Evolutionary conservation across 2,888 invertebrate species (phyloP).

Genomic region (Sarcophaga carnaria): DNA sequence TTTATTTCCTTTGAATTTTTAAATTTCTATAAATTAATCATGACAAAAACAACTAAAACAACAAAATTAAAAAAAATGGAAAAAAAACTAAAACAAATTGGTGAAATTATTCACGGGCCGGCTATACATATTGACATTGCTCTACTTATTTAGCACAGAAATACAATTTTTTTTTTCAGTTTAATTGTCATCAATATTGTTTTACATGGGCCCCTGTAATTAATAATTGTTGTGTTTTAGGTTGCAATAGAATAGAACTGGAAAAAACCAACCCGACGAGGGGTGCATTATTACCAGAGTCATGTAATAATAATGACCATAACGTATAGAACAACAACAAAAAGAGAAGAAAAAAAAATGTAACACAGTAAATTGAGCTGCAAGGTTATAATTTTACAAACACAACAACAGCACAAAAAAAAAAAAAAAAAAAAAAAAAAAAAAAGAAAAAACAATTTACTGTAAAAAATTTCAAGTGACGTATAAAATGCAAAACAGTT

Average conservation of each 20-base stretch:
- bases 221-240: constrained; percentile 35
- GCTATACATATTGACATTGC: constrained; percentile 7
- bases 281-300: not conserved
- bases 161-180: constrained; percentile 31
- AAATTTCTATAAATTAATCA: not conserved
- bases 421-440: too few relatives aligned
- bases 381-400: not conserved
- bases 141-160: constrained; percentile 5
- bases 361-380: not conserved
- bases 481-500: too few relatives aligned
- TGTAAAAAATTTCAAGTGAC: too few relatives aligned
- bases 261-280: not conserved
- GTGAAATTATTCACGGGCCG: not conserved
- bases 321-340: not conserved
- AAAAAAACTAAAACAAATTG: not conserved
- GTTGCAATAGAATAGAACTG: not conserved
- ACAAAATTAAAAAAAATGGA: not conserved
- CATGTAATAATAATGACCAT: not conserved
- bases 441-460: too few relatives aligned
- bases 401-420: too few relatives aligned
- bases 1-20: constrained; percentile 53
- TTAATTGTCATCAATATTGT: constrained; percentile 67
- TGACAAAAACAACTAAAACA: too few relatives aligned
- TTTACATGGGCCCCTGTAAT: constrained; percentile 42
- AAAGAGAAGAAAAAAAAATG: not conserved